Percentiles rank a stretch among this genome's conserved stretches.
These are phyloP conservation scores for Protaetia brevitarsis DNA, from an alignment of 1,140 invertebrate species.

Conservation along the genomic window DNA sequence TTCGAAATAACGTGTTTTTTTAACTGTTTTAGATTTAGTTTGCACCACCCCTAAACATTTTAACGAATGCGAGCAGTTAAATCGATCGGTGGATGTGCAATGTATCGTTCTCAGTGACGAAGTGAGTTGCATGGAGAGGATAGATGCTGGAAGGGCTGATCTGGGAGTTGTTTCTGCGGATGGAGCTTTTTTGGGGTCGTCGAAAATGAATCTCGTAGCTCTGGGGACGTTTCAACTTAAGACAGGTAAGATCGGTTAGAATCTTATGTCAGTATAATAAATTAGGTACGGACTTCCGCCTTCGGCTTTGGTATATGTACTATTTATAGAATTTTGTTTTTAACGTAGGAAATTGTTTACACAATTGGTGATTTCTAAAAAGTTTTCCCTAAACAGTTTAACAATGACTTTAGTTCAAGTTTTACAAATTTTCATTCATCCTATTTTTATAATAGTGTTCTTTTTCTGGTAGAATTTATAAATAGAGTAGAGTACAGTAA, in stretches of 20 bases:
- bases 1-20: background rate
- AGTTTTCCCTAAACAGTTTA: no score
- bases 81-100: background rate
- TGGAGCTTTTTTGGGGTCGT: conserved; percentile 27
- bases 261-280: no score
- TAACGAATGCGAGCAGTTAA: background rate
- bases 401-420: no score
- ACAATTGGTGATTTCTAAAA: no score
- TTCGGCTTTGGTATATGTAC: no score
- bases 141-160: conserved; percentile 28
- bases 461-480: no score
- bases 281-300: no score
- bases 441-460: no score
- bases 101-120: background rate
- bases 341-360: no score
- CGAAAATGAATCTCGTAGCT: conserved; percentile 23
- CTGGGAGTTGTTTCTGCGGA: conserved; percentile 33
- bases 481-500: no score
- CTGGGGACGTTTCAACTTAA: conserved; percentile 30
- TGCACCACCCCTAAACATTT: background rate
- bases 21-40: background rate
- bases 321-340: no score
- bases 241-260: conserved; percentile 11
- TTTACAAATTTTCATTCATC: no score
- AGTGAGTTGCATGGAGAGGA: conserved; percentile 33